These are phyloP conservation scores for Halyomorpha halys DNA, from an alignment of 1,140 invertebrate genomes.

Conservation along the genomic window DNA sequence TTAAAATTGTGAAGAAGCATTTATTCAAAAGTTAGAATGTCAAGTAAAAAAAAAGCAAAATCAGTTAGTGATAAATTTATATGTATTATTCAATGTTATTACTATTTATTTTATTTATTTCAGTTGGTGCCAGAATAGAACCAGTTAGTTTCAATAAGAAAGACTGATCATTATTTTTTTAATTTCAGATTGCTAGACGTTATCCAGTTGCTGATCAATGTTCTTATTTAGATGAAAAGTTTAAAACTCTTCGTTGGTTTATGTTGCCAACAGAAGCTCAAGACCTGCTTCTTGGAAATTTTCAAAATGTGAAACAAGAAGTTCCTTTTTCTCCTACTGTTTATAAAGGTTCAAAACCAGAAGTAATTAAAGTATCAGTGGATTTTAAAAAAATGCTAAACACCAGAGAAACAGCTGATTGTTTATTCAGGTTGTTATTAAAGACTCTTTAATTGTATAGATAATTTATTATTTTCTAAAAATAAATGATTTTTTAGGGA, in stretches of 20 bases:
- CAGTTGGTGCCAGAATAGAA: too few relatives aligned
- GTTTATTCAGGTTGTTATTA: background rate
- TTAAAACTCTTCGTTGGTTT: slow-evolving; percentile 70
- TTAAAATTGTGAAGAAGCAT: too few relatives aligned
- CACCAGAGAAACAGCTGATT: background rate
- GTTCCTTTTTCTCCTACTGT: slow-evolving; percentile 56
- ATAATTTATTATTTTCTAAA: background rate
- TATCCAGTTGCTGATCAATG: slow-evolving; percentile 62
- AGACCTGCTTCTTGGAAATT: slow-evolving; percentile 56
- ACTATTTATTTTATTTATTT: too few relatives aligned
- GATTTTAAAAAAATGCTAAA: background rate
- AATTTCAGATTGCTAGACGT: slow-evolving; percentile 51
- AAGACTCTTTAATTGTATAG: background rate
- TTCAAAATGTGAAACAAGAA: slow-evolving; percentile 59
- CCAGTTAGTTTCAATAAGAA: too few relatives aligned
- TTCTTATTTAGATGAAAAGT: slow-evolving; percentile 52
- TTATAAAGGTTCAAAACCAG: slow-evolving; percentile 31
- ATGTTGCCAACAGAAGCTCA: slow-evolving; percentile 69
- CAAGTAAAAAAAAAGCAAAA: too few relatives aligned
- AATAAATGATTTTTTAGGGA: slow-evolving; percentile 32
- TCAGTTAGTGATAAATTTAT: too few relatives aligned
- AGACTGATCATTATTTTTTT: too few relatives aligned
- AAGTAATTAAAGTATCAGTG: background rate
- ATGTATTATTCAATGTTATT: too few relatives aligned
- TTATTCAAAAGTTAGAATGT: too few relatives aligned